phyloP scores from a whole-genome alignment of 2,888 invertebrate genomes.

The Eupithecia dodoneata region DNA sequence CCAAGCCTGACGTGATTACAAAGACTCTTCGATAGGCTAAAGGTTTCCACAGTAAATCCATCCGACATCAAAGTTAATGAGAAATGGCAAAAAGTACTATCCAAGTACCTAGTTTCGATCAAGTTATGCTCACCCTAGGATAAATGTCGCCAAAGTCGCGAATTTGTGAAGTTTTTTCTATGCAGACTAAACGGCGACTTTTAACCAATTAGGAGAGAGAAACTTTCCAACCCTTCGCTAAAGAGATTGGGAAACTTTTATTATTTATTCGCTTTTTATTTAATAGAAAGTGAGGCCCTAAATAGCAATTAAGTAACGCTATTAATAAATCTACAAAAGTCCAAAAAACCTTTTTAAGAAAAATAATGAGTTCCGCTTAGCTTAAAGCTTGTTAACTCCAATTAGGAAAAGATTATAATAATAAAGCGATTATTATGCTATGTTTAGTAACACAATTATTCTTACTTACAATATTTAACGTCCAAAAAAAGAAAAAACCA shows the following conservation, averaged over 20 bases:
- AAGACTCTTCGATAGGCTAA: background rate
- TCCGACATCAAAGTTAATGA: background rate
- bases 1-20: background rate
- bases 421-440: background rate
- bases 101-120: background rate
- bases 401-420: background rate
- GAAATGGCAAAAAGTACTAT: background rate
- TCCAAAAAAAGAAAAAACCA: background rate
- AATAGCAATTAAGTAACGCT: background rate
- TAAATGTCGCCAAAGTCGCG: background rate
- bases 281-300: background rate
- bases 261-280: background rate
- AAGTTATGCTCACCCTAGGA: background rate
- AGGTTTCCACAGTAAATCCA: background rate
- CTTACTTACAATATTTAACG: background rate
- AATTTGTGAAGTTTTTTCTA: background rate
- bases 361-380: background rate
- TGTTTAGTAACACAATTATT: background rate
- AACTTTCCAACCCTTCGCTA: background rate
- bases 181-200: background rate
- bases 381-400: background rate
- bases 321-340: background rate
- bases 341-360: background rate
- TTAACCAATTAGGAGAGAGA: background rate
- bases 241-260: conserved; percentile 1